Conservation (phyloP, 2,113 vertebrate species). For the Baryphthengus martii region DNA sequence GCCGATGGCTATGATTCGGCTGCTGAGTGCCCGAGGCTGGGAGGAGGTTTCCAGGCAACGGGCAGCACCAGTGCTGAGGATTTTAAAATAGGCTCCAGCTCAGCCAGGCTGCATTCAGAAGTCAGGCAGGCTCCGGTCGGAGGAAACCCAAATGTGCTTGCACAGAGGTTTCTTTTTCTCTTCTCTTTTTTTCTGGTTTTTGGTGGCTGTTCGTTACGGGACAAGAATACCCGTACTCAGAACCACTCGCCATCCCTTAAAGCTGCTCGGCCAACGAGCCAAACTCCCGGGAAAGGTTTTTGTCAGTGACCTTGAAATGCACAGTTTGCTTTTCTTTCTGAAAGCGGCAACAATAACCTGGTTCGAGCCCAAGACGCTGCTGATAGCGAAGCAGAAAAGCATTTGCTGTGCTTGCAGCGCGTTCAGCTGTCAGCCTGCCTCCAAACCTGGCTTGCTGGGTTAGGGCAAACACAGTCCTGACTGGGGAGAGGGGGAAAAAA, state of each 20-base stretch:
- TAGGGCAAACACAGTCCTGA: background rate
- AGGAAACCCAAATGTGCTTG: background rate
- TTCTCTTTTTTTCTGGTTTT: background rate
- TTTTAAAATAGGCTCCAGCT: conserved; percentile 13
- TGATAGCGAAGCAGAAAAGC: background rate
- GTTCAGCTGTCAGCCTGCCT: background rate
- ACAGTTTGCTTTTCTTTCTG: background rate
- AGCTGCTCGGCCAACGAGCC: background rate
- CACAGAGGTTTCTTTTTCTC: background rate
- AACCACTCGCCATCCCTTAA: background rate
- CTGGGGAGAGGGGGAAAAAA: background rate
- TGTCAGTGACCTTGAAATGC: background rate
- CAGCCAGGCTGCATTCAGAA: conserved; percentile 10
- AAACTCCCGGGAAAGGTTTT: background rate
- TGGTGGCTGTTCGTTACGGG: background rate
- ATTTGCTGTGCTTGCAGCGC: background rate
- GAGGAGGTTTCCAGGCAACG: conserved; percentile 44
- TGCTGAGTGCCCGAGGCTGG: conserved; percentile 9
- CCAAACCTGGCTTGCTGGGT: background rate
- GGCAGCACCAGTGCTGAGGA: background rate
- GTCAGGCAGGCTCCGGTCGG: background rate
- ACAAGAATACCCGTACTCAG: background rate
- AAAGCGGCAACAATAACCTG: conserved; percentile 37
- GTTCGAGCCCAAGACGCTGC: conserved; percentile 41
- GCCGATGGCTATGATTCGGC: conserved; percentile 18